Conservation (phyloP, 2,888 invertebrate species). For the Micropterix aruncella region DNA sequence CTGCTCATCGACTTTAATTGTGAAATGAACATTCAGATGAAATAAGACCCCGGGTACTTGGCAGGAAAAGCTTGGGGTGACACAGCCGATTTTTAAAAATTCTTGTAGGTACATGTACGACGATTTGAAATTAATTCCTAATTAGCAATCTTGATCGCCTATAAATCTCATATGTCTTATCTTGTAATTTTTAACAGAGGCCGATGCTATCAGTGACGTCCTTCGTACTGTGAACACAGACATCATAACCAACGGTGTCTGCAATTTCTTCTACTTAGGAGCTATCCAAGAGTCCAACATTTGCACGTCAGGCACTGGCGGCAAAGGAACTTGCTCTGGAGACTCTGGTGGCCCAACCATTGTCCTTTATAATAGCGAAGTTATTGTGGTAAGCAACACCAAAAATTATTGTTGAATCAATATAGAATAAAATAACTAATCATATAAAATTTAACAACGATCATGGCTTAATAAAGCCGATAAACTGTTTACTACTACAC, state of each 20-base stretch:
- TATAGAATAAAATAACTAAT: background rate
- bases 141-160: no score
- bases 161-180: no score
- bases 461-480: background rate
- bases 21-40: no score
- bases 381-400: conserved; percentile 19
- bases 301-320: conserved; percentile 27
- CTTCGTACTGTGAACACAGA: conserved; percentile 12
- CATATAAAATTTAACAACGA: background rate
- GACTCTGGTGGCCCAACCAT: conserved; percentile 30
- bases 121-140: no score
- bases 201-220: no score
- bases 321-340: conserved; percentile 33
- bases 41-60: no score
- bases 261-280: conserved; percentile 26
- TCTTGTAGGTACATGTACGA: no score
- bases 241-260: conserved; percentile 25
- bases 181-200: no score
- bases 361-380: conserved; percentile 17
- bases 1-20: no score
- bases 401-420: background rate
- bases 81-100: no score
- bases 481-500: no score
- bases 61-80: no score
- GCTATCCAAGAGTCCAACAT: conserved; percentile 26